Percentiles rank a stretch among this genome's conserved stretches.
Evolutionary conservation across 2,888 invertebrate genomes (phyloP).

Genomic region (Amphipyra berbera): DNA sequence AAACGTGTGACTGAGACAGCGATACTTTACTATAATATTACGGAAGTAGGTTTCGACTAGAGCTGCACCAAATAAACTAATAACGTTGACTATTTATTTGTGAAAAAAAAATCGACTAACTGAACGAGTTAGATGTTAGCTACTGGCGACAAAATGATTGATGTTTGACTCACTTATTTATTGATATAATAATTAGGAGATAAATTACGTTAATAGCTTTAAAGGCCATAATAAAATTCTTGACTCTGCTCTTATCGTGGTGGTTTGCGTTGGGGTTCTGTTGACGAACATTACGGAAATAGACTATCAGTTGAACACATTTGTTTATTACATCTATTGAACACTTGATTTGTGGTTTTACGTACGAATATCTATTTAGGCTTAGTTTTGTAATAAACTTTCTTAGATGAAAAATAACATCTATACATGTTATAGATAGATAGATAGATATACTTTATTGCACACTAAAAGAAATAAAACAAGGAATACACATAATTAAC

Average conservation of each 20-base stretch:
- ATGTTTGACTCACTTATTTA: slow-evolving; percentile 19
- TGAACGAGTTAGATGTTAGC: not conserved
- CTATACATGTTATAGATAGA: too few species aligned
- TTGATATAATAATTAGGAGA: slow-evolving; percentile 28
- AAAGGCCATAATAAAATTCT: slow-evolving; percentile 51
- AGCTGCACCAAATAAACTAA: slow-evolving; percentile 7
- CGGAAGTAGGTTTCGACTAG: slow-evolving; percentile 46
- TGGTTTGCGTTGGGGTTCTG: slow-evolving; percentile 35
- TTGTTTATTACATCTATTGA: slow-evolving; percentile 47
- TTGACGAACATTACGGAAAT: slow-evolving; percentile 54
- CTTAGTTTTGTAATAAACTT: slow-evolving; percentile 5
- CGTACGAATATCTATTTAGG: slow-evolving; percentile 13
- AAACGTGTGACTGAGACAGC: slow-evolving; percentile 38
- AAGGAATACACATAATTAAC: too few species aligned
- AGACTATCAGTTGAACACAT: slow-evolving; percentile 33
- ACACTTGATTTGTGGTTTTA: slow-evolving; percentile 43
- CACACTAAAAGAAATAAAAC: too few species aligned
- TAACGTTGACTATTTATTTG: slow-evolving; percentile 7
- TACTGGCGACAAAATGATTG: slow-evolving; percentile 29
- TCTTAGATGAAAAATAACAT: not conserved
- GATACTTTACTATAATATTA: slow-evolving; percentile 41
- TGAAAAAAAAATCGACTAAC: not conserved
- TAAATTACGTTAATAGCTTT: slow-evolving; percentile 47
- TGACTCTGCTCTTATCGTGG: slow-evolving; percentile 44
- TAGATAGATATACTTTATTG: too few species aligned